Conservation (phyloP, 2,113 vertebrate species). For the Dromas ardeola region DNA sequence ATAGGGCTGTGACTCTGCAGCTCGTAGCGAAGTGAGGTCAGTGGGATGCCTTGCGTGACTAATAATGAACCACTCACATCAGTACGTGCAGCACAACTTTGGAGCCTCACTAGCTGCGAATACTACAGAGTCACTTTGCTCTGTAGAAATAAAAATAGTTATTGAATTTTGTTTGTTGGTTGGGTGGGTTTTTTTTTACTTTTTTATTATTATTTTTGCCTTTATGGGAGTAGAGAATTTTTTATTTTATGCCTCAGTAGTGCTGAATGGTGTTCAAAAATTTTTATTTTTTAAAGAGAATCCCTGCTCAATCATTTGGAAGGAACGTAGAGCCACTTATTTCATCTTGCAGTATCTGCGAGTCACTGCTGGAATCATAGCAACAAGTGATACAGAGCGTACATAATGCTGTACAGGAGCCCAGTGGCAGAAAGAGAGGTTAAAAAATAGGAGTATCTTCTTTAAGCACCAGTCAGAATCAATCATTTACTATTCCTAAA, state of each 20-base stretch:
- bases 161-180: background rate
- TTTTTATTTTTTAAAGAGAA: background rate
- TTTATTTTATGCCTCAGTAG: background rate
- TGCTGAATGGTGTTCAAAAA: background rate
- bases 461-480: background rate
- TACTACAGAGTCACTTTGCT: background rate
- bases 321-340: background rate
- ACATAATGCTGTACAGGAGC: background rate
- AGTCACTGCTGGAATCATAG: background rate
- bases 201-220: background rate
- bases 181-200: background rate
- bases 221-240: background rate
- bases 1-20: background rate
- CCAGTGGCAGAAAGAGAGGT: background rate
- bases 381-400: background rate
- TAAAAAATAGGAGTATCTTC: background rate
- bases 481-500: background rate
- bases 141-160: background rate
- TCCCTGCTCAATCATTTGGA: background rate
- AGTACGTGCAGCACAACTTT: background rate
- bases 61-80: background rate
- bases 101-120: background rate
- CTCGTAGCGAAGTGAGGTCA: background rate
- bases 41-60: background rate
- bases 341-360: background rate